A percentile compares a stretch with the other conserved stretches of the same genome.
Evolutionary conservation across 2,113 vertebrate species (phyloP).

Genomic region (Zonotrichia leucophrys): DNA sequence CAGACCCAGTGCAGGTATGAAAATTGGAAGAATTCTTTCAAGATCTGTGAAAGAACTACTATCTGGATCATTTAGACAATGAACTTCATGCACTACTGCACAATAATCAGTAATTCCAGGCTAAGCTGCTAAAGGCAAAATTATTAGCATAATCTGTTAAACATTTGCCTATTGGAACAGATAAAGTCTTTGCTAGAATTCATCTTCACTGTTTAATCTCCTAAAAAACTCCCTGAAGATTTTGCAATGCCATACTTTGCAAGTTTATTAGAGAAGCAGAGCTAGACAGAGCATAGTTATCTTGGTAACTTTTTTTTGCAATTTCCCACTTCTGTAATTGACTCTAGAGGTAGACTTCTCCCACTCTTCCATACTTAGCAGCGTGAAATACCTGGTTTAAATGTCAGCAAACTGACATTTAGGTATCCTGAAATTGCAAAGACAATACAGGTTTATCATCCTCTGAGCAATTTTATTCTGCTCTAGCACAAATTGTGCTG

Average conservation of each 20-base stretch:
- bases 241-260: neutral
- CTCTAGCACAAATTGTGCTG: neutral
- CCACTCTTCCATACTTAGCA: neutral
- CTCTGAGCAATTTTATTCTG: neutral
- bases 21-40: neutral
- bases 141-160: neutral
- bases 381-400: neutral
- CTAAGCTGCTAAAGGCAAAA: neutral
- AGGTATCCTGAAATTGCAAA: neutral
- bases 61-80: neutral
- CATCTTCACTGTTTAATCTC: neutral
- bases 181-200: neutral
- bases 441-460: neutral
- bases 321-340: neutral
- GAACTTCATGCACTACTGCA: constrained; percentile 3
- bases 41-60: neutral
- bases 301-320: neutral
- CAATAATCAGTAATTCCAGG: neutral
- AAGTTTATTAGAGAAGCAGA: neutral
- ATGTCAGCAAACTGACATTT: neutral
- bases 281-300: neutral
- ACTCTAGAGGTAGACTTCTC: neutral
- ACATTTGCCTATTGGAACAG: neutral
- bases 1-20: neutral
- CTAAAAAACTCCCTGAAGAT: neutral